These are phyloP conservation scores for Brassicogethes aeneus DNA, from an alignment of 2,888 invertebrate genomes.

Conservation along the genomic window DNA sequence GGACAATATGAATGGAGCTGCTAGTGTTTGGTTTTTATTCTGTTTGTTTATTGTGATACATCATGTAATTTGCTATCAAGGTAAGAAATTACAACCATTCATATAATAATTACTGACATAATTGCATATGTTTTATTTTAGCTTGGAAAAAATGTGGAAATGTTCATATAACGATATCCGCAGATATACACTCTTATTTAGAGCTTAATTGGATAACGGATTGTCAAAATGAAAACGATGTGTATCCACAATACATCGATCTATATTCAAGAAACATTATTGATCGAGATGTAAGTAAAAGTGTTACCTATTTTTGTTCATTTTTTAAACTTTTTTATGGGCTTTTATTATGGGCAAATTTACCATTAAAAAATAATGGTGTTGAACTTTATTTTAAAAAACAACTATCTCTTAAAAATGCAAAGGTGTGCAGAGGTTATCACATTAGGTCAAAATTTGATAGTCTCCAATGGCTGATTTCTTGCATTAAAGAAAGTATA, in stretches of 20 bases:
- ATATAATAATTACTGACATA: too few relatives aligned
- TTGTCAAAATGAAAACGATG: slow-evolving; percentile 31
- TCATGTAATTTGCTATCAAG: neutral
- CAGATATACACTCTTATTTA: slow-evolving; percentile 41
- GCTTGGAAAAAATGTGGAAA: slow-evolving; percentile 35
- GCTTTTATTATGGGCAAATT: too few relatives aligned
- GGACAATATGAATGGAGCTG: slow-evolving; percentile 3
- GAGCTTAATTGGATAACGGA: slow-evolving; percentile 46
- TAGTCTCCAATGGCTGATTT: too few relatives aligned
- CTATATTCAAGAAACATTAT: slow-evolving; percentile 32
- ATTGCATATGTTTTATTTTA: too few relatives aligned
- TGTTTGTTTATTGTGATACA: neutral
- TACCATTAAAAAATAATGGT: too few relatives aligned
- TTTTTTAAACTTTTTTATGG: too few relatives aligned
- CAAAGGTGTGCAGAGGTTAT: slow-evolving; percentile 1
- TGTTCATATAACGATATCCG: slow-evolving; percentile 46
- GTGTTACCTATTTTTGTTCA: too few relatives aligned
- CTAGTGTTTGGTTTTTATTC: slow-evolving; percentile 6
- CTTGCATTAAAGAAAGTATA: too few relatives aligned
- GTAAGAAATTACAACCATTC: neutral
- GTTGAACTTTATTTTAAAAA: too few relatives aligned
- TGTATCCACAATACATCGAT: slow-evolving; percentile 32
- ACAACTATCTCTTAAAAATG: too few relatives aligned
- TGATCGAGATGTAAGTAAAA: slow-evolving; percentile 30
- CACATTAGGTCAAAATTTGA: too few relatives aligned